Conservation (phyloP, 2,797 vertebrate species). For the Siniperca scherzeri region DNA sequence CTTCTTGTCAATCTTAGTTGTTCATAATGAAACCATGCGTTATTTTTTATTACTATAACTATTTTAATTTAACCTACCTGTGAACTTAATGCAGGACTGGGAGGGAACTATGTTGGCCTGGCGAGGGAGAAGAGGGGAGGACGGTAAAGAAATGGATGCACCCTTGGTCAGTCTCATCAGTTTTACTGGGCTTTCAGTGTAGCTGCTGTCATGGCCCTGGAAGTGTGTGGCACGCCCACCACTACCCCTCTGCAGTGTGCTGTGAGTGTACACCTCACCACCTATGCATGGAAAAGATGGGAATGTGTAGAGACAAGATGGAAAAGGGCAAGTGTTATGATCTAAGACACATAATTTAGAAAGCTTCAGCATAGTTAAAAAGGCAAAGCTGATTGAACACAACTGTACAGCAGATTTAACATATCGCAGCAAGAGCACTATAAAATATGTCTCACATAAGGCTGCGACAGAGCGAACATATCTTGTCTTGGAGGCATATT, state of each 20-base stretch:
- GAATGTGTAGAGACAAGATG: background rate
- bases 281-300: constrained; percentile 64
- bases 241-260: constrained; percentile 71
- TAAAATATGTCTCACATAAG: constrained; percentile 53
- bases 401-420: constrained; percentile 12
- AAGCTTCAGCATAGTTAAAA: background rate
- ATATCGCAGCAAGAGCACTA: constrained; percentile 18
- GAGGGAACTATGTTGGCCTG: constrained; percentile 88
- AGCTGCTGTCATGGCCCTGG: constrained; percentile 67
- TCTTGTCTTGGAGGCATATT: constrained; percentile 65
- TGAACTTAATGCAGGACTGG: constrained; percentile 89
- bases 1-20: constrained; percentile 29
- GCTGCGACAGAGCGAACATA: constrained; percentile 37
- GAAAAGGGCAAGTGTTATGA: background rate
- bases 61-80: constrained; percentile 86
- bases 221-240: constrained; percentile 62
- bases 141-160: constrained; percentile 94
- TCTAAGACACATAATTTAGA: background rate
- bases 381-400: constrained; percentile 7
- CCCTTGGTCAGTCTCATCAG: constrained; percentile 89
- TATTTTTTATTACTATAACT: constrained; percentile 6
- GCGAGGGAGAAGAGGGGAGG: constrained; percentile 96
- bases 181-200: constrained; percentile 73
- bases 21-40: constrained; percentile 23
- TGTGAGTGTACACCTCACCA: constrained; percentile 84